Conservation (phyloP, 1,140 invertebrate genomes). For the Drosophila pseudoananassae region DNA sequence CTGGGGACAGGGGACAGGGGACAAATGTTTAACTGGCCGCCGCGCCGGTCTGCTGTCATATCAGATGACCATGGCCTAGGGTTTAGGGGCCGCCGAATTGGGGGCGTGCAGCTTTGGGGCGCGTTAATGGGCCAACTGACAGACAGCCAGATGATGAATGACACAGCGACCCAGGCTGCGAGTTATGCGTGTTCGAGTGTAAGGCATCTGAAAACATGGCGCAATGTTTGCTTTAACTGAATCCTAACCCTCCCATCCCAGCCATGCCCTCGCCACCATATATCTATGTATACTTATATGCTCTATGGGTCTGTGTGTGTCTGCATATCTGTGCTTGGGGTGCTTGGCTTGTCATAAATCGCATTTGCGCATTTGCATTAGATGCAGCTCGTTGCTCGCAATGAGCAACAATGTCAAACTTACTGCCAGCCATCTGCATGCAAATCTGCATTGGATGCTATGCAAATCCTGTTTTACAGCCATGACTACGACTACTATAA, state of each 20-base stretch:
- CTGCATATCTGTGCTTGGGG: slow-evolving; percentile 15
- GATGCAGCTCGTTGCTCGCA: slow-evolving; percentile 67
- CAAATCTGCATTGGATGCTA: slow-evolving; percentile 63
- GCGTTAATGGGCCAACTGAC: slow-evolving; percentile 78
- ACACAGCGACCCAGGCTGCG: slow-evolving; percentile 12
- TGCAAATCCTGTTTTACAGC: slow-evolving; percentile 72
- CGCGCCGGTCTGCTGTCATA: slow-evolving; percentile 36
- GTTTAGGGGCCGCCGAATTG: neutral
- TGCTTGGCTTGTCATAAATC: slow-evolving; percentile 68
- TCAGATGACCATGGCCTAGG: slow-evolving; percentile 42
- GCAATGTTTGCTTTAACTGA: slow-evolving; percentile 31
- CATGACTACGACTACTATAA: slow-evolving; percentile 25
- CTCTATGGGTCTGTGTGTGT: neutral
- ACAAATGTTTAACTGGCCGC: slow-evolving; percentile 52
- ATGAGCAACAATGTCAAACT: slow-evolving; percentile 76
- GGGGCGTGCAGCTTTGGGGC: neutral
- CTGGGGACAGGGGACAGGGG: slow-evolving; percentile 10
- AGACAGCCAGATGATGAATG: slow-evolving; percentile 49
- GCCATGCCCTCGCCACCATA: no score
- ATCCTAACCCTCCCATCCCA: neutral
- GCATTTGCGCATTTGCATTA: slow-evolving; percentile 81
- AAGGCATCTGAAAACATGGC: slow-evolving; percentile 38
- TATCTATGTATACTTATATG: no score
- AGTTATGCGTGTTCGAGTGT: slow-evolving; percentile 34
- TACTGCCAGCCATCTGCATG: slow-evolving; percentile 48